phyloP scores from a whole-genome alignment of 2,113 vertebrate species.

The Picathartes gymnocephalus region DNA sequence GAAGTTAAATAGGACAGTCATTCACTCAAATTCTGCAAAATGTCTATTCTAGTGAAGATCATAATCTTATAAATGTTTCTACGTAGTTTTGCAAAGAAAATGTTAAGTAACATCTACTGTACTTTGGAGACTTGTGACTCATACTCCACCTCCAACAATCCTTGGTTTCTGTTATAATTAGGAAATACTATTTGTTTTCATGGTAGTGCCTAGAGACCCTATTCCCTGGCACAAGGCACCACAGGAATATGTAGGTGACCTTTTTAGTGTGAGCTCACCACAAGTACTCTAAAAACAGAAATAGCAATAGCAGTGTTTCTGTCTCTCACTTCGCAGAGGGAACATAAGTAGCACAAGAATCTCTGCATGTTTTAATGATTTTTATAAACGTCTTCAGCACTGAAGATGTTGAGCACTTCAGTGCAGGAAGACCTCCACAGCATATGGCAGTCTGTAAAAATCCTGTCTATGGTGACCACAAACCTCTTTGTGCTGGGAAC shows the following conservation, averaged over 20 bases:
- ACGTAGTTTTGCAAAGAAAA: conserved; percentile 13
- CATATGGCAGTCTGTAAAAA: not conserved
- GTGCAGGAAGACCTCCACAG: not conserved
- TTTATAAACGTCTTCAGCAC: not conserved
- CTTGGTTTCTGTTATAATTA: not conserved
- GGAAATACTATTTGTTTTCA: conserved; percentile 29
- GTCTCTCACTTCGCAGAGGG: not conserved
- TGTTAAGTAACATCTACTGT: not conserved
- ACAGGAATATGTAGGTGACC: not conserved
- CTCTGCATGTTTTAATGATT: not conserved
- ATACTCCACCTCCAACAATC: not conserved
- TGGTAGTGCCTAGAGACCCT: not conserved
- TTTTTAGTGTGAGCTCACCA: not conserved
- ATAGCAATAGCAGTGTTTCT: not conserved
- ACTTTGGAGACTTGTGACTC: conserved; percentile 28
- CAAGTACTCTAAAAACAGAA: conserved; percentile 12
- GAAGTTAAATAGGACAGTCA: not conserved
- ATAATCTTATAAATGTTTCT: not conserved
- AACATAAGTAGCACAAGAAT: not conserved
- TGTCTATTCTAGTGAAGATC: not conserved
- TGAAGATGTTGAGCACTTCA: not conserved
- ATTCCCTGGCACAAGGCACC: not conserved
- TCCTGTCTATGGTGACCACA: not conserved
- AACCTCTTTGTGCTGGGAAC: not conserved
- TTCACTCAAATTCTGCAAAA: not conserved